Evolutionary conservation across 1,140 invertebrate genomes (phyloP), one percentile per base, ranked within the genome.

Genomic region (Brachionus rotundiformis): DNA sequence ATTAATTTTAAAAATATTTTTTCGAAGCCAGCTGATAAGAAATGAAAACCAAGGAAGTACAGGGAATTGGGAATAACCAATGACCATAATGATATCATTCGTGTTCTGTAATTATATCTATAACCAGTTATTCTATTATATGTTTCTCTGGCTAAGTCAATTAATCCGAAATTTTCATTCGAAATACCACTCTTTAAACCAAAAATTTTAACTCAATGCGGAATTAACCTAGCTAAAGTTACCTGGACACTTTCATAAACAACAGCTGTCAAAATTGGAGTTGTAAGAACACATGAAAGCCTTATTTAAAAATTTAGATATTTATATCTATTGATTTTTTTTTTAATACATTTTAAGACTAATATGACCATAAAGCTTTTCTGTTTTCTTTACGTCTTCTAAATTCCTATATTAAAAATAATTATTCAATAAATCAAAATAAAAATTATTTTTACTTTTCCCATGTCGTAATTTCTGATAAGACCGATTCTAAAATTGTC

Each of bases 181-280:
- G 59, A 79, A 33, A 79, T 54, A 11, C 76, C 76, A 63, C 76
- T 79, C 76, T 79, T 23, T 36, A 59, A 63, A 13, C 25, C 23
- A 63, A 63, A 11, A 29, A n/a, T n/a, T n/a, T n/a, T n/a, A n/a
- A n/a, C n/a, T n/a, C n/a, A n/a, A n/a, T n/a, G n/a, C n/a, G n/a
- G n/a, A 29, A 6, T 3, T 27, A 29, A 63, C 13, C 16, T 31
- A 33, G 6, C 1, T 73, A 27, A 8, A 8, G 3, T 76, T 79
- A 79, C 76, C 13, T 79, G 76, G 33, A 79, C 76, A 41, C 76
- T 79, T 41, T 79, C 76, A 16, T 59, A 63, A 29, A 79, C 23
- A 29, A 79, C 76, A 25, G 76, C 76, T 19, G 47, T 39, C 19
- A 59, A 54, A 63, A 79, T 79, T 3, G 76, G 76, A 23, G 76